phyloP scores from a whole-genome alignment of 2,888 invertebrate genomes.

The Harpagoxenus sublaevis region DNA sequence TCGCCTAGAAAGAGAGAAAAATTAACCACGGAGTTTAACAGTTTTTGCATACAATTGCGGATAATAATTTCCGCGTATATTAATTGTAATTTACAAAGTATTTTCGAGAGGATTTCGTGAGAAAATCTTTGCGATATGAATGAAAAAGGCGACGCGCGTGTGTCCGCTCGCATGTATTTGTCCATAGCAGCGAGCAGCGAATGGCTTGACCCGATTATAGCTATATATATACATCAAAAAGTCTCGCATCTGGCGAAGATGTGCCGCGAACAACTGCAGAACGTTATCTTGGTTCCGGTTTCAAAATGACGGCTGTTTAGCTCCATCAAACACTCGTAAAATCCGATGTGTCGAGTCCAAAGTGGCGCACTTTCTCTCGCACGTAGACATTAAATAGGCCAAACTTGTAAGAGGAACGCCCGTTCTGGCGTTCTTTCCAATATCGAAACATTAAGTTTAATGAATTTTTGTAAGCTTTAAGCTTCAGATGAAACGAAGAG shows the following conservation, averaged over 20 bases:
- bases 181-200: constrained; percentile 17
- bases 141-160: background rate
- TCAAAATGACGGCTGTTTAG: constrained; percentile 49
- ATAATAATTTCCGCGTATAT: background rate
- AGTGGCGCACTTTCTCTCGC: constrained; percentile 49
- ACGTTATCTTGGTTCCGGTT: constrained; percentile 50
- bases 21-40: background rate
- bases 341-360: constrained; percentile 15
- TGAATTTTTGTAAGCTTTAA: background rate
- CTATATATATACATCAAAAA: constrained; percentile 42
- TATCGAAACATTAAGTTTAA: background rate
- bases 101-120: background rate
- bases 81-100: background rate
- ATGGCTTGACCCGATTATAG: constrained; percentile 45
- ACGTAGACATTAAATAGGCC: background rate
- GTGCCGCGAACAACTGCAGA: constrained; percentile 42
- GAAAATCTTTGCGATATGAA: constrained; percentile 10
- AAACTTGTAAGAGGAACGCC: background rate
- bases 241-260: constrained; percentile 49
- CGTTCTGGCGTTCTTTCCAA: background rate
- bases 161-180: constrained; percentile 12
- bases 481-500: no score
- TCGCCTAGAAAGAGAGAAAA: background rate
- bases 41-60: background rate
- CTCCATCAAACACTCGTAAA: constrained; percentile 35